Evolutionary conservation across 2,888 invertebrate genomes (phyloP).

Genomic region (Hydrotaea diabolus): DNA sequence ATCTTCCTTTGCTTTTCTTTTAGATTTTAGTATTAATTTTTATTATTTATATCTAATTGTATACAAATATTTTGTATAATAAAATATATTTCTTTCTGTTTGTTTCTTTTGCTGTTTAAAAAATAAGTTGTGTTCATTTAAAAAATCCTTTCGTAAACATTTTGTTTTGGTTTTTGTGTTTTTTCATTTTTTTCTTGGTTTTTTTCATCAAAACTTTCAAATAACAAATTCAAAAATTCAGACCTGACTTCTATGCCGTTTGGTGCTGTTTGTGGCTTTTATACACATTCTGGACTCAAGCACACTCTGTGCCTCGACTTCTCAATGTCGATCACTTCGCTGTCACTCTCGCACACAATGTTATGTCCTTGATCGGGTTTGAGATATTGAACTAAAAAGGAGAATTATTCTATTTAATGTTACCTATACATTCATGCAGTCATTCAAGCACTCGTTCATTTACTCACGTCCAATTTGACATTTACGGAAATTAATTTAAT

Average conservation of each 20-base stretch:
- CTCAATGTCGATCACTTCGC: not conserved
- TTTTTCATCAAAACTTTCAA: slow-evolving; percentile 58
- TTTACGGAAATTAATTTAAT: not conserved
- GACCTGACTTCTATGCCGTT: slow-evolving; percentile 55
- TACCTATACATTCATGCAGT: slow-evolving; percentile 2
- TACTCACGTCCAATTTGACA: slow-evolving; percentile 19
- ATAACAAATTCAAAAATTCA: slow-evolving; percentile 63
- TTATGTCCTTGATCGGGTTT: too few relatives aligned
- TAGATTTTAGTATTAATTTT: slow-evolving; percentile 23
- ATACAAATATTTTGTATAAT: slow-evolving; percentile 68
- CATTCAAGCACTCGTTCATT: slow-evolving; percentile 28
- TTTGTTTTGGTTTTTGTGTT: slow-evolving; percentile 47
- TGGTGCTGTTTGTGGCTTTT: slow-evolving; percentile 36
- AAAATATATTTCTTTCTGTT: slow-evolving; percentile 59
- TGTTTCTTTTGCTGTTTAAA: slow-evolving; percentile 38
- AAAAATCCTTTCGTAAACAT: slow-evolving; percentile 65
- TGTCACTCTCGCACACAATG: not conserved
- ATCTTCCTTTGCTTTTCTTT: not conserved
- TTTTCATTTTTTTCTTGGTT: slow-evolving; percentile 29
- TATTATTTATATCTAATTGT: slow-evolving; percentile 64
- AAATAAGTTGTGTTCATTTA: slow-evolving; percentile 58
- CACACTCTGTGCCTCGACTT: slow-evolving; percentile 30
- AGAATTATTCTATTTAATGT: not conserved
- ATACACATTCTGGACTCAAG: slow-evolving; percentile 64
- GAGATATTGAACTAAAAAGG: not conserved